Conservation (phyloP, 2,113 vertebrate genomes). For the Cephalophus harveyi region DNA sequence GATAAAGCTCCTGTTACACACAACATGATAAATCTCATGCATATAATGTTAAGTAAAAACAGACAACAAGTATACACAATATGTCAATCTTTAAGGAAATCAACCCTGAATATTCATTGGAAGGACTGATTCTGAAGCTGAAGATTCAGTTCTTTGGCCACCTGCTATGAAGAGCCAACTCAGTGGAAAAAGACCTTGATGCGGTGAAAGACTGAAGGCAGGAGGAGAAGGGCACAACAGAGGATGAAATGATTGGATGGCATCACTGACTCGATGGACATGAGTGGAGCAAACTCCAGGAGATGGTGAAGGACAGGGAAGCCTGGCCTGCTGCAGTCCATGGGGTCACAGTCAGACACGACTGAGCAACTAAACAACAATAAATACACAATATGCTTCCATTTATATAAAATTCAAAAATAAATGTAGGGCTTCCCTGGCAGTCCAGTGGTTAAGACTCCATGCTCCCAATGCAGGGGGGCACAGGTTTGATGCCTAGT, state of each 20-base stretch:
- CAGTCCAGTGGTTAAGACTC: neutral
- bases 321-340: neutral
- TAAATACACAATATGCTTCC: neutral
- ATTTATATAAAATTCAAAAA: neutral
- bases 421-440: neutral
- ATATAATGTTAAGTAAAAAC: neutral
- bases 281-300: neutral
- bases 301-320: neutral
- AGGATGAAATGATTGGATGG: neutral
- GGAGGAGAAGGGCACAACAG: neutral
- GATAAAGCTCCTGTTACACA: neutral
- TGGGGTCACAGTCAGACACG: neutral
- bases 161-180: neutral
- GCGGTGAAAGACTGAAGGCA: neutral
- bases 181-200: neutral
- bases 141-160: neutral
- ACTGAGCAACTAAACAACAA: neutral
- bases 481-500: neutral
- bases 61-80: neutral
- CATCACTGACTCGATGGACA: neutral
- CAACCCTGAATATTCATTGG: neutral
- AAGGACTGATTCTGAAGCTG: neutral
- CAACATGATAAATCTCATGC: neutral
- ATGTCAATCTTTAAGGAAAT: neutral
- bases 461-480: neutral